Percentiles rank a stretch among this genome's conserved stretches.
Evolutionary conservation across 2,888 invertebrate genomes (phyloP).

Genomic region (Orthonevra nobilis): DNA sequence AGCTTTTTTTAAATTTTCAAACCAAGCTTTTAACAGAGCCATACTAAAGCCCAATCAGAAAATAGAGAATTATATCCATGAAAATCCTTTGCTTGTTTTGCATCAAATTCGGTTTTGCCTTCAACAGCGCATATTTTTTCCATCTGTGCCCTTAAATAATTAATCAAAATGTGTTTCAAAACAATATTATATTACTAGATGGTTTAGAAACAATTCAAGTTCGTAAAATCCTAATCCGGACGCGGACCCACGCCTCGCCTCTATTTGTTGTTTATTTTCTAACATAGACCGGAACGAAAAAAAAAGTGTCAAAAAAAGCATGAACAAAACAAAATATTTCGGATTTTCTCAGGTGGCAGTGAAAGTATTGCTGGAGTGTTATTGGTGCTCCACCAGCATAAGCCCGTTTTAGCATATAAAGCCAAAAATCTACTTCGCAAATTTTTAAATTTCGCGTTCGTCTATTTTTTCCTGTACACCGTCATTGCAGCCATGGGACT

Average conservation of each 20-base stretch:
- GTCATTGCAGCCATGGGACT: constrained; percentile 5
- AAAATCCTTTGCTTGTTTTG: too few species aligned
- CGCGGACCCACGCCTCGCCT: too few species aligned
- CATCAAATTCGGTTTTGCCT: too few species aligned
- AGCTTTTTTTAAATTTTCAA: too few species aligned
- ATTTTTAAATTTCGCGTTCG: constrained; percentile 27
- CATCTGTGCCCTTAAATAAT: constrained; percentile 14
- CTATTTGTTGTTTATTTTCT: too few species aligned
- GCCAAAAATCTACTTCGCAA: constrained; percentile 46
- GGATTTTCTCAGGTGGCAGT: neutral
- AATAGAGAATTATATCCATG: too few species aligned
- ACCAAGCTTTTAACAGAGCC: too few species aligned
- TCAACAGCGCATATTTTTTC: too few species aligned
- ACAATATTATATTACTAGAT: neutral
- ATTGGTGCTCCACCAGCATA: constrained; percentile 4
- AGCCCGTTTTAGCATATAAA: constrained; percentile 46
- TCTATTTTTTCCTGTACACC: neutral
- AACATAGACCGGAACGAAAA: constrained; percentile 8
- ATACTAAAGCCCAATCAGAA: too few species aligned
- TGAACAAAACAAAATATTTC: constrained; percentile 36
- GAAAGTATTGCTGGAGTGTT: neutral
- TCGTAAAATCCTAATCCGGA: neutral
- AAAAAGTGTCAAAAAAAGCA: too few species aligned
- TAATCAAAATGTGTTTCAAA: constrained; percentile 21
- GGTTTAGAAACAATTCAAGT: neutral